These are phyloP conservation scores for Clinocottus analis DNA, from an alignment of 2,113 vertebrate genomes.

Conservation along the genomic window DNA sequence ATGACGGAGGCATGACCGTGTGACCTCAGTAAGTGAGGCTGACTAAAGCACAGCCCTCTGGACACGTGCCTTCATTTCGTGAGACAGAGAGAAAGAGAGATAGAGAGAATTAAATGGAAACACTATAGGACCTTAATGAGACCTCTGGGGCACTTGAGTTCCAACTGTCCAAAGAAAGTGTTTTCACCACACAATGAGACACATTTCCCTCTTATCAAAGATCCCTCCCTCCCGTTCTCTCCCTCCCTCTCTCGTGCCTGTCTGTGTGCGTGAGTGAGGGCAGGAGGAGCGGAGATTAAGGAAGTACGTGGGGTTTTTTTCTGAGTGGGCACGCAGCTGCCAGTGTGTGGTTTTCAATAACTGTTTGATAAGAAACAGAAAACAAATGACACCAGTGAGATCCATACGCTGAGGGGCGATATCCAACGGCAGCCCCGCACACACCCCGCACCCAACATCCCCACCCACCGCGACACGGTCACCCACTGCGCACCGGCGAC, in stretches of 20 bases:
- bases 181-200: slow-evolving; percentile 31
- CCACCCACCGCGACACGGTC: slow-evolving; percentile 40
- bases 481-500: slow-evolving; percentile 47
- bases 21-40: slow-evolving; percentile 52
- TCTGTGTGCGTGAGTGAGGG: slow-evolving; percentile 11
- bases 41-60: slow-evolving; percentile 40
- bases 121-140: slow-evolving; percentile 44
- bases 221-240: neutral
- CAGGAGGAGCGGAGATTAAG: neutral
- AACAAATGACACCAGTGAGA: slow-evolving; percentile 12
- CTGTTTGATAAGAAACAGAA: neutral
- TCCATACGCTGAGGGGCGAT: slow-evolving; percentile 34
- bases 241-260: neutral
- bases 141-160: slow-evolving; percentile 40
- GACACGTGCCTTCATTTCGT: slow-evolving; percentile 11
- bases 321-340: slow-evolving; percentile 2
- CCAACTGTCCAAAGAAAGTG: slow-evolving; percentile 32
- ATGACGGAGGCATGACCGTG: slow-evolving; percentile 42
- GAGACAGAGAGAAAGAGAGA: slow-evolving; percentile 10
- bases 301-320: neutral
- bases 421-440: slow-evolving; percentile 8
- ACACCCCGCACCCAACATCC: neutral
- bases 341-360: slow-evolving; percentile 19
- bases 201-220: neutral
- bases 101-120: slow-evolving; percentile 27